These are phyloP conservation scores for Epinephelus cyanopodus DNA, from an alignment of 2,113 vertebrate species.

Conservation along the genomic window DNA sequence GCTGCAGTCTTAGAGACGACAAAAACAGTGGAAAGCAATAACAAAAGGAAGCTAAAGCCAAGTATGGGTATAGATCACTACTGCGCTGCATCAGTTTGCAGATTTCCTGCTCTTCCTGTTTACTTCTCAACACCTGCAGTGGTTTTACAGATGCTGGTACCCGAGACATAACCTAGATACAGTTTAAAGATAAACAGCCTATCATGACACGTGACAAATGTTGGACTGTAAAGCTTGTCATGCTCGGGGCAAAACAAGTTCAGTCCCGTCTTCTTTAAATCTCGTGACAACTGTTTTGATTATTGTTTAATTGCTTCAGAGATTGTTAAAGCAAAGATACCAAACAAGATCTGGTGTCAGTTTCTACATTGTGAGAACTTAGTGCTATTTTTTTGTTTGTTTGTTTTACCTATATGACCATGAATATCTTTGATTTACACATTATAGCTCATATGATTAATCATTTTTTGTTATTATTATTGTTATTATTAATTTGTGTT, in stretches of 20 bases:
- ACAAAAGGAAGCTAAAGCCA: neutral
- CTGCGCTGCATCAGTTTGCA: neutral
- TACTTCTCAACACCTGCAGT: conserved; percentile 6
- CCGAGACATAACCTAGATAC: neutral
- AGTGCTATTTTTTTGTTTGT: neutral
- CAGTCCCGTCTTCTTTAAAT: neutral
- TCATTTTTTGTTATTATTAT: too few species aligned
- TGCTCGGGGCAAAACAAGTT: neutral
- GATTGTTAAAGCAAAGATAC: neutral
- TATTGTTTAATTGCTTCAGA: neutral
- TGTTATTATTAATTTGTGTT: too few species aligned
- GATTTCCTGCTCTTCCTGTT: conserved; percentile 23
- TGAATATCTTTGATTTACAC: neutral
- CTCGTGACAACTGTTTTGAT: neutral
- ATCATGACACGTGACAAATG: neutral
- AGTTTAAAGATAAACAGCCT: neutral
- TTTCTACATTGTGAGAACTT: too few species aligned
- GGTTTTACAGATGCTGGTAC: conserved; percentile 4
- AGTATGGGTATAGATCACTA: neutral
- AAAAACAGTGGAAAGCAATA: neutral
- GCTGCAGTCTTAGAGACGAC: neutral
- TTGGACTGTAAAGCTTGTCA: neutral
- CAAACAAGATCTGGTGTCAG: neutral
- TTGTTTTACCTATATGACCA: too few species aligned
- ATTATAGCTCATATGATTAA: too few species aligned